Evolutionary conservation across 1,140 invertebrate species (phyloP).

Genomic region (Matsumurasca onukii): DNA sequence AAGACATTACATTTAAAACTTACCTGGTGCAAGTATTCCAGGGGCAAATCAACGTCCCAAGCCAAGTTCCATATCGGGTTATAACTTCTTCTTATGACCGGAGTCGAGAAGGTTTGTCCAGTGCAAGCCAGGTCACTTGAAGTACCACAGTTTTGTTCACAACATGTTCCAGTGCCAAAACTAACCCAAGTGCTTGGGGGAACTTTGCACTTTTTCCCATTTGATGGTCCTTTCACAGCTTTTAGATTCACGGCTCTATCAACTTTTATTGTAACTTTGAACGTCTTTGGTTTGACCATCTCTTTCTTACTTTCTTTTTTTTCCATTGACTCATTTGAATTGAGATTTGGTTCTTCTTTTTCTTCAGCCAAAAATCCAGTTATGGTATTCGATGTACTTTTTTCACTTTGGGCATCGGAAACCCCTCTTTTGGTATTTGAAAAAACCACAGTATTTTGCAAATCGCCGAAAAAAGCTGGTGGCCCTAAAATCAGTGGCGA

Average conservation of each 20-base stretch:
- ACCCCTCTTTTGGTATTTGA: background rate
- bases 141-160: slow-evolving; percentile 19
- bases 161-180: background rate
- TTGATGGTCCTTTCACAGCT: background rate
- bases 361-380: slow-evolving; percentile 4
- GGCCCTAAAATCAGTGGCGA: background rate
- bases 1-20: too few relatives aligned
- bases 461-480: background rate
- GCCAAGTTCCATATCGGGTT: background rate
- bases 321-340: background rate
- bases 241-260: slow-evolving; percentile 6
- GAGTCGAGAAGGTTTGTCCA: background rate
- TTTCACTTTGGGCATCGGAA: background rate
- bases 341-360: background rate
- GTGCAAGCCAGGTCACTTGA: background rate
- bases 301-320: background rate
- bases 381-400: background rate
- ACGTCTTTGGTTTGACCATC: slow-evolving; percentile 12
- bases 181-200: slow-evolving; percentile 9
- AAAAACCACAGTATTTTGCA: background rate
- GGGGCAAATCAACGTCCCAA: slow-evolving; percentile 9
- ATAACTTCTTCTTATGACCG: slow-evolving; percentile 1
- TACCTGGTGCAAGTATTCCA: slow-evolving; percentile 16
- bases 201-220: slow-evolving; percentile 9
- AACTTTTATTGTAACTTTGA: slow-evolving; percentile 14